These are phyloP conservation scores for Teinopalpus imperialis DNA, from an alignment of 2,888 invertebrate genomes.

Conservation along the genomic window DNA sequence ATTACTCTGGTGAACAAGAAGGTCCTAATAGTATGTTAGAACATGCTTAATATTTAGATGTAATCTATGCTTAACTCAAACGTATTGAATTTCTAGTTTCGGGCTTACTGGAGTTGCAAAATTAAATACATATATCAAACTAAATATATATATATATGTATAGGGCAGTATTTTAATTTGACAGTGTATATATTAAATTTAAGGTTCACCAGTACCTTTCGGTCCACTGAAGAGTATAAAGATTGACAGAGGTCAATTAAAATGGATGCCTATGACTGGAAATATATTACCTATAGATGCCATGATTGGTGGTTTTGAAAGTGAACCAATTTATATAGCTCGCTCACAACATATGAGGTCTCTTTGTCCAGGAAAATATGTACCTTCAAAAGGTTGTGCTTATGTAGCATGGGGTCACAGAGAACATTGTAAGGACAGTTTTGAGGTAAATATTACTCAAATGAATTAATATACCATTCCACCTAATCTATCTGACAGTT, in stretches of 20 bases:
- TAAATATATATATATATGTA: too few species aligned
- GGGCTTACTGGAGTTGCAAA: too few species aligned
- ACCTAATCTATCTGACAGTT: too few species aligned
- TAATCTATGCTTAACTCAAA: too few species aligned
- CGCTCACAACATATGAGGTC: slow-evolving; percentile 86
- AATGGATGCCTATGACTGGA: slow-evolving; percentile 82
- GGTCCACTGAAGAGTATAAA: slow-evolving; percentile 25
- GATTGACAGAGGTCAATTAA: slow-evolving; percentile 58
- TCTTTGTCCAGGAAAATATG: slow-evolving; percentile 89
- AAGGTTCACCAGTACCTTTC: slow-evolving; percentile 29
- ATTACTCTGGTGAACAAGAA: too few species aligned
- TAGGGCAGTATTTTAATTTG: too few species aligned
- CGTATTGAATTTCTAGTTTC: too few species aligned
- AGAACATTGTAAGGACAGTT: slow-evolving; percentile 85
- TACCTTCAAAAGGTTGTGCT: slow-evolving; percentile 84
- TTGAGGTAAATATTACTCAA: slow-evolving; percentile 76
- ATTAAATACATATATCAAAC: too few species aligned
- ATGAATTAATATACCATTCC: too few species aligned
- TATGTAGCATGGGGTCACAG: slow-evolving; percentile 88
- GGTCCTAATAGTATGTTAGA: too few species aligned
- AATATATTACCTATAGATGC: slow-evolving; percentile 85
- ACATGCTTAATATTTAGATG: too few species aligned
- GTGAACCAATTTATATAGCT: slow-evolving; percentile 83
- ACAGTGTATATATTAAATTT: too few species aligned
- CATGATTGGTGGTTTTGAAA: slow-evolving; percentile 84